Evolutionary conservation across 2,888 invertebrate species (phyloP), one percentile per base, ranked within the genome.

Genomic region (Cephus pulcher): DNA sequence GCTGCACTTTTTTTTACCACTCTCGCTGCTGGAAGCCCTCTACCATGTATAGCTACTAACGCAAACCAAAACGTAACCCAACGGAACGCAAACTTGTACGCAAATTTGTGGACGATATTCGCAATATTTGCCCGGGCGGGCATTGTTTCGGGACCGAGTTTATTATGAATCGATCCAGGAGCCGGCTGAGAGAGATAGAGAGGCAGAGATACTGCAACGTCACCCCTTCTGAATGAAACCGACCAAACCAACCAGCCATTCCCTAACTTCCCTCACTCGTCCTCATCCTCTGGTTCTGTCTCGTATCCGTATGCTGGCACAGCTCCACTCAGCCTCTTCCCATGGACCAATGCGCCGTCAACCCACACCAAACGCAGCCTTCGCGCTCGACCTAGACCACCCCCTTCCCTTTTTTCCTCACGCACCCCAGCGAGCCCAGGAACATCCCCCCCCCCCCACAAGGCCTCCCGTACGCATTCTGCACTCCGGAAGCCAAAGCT

Each of bases 81-180:
- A 71, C 71, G 71, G 71, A 84, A 86, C 84, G 85, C 83, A 84
- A 85, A 84, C 85, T 85, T 85, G 84, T 85, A 87, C 88, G 88
- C 88, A 89, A 89, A 89, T 90, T 90, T 87, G 88, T 87, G 88
- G 85, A 90, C 88, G 87, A 88, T 89, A 88, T 88, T 88, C 88
- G 90, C 88, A 88, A 88, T 89, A 88, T 88, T 88, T 89, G 87
- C 85, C 85, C 84, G 86, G 86, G 84, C 85, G 87, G 87, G 86
- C 84, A 88, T 90, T 90, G 88, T 89, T 89, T 88, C 87, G 87
- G 86, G 85, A 82, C 77, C 84, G 88, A 90, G 88, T 90, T 90
- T 88, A 88, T 90, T 89, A 89, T 88, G 88, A 89, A 89, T 90
- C 89, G 90, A 90, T 89, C 89, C 89, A 85, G 85, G 79, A 84